Conservation (phyloP, 2,797 vertebrate genomes). For the Basileuterus tristriatus region DNA sequence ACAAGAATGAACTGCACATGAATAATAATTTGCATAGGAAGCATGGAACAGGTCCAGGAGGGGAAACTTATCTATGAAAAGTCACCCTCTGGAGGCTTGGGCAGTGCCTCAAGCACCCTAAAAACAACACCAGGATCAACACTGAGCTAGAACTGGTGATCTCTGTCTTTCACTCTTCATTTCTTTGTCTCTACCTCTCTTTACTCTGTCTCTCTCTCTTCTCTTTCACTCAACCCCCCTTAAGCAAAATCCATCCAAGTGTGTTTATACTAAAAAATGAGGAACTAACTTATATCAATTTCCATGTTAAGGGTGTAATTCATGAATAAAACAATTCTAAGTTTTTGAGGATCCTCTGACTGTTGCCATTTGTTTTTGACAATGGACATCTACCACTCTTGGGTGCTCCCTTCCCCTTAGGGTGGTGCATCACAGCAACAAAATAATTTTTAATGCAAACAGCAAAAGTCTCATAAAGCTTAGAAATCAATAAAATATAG, state of each 20-base stretch:
- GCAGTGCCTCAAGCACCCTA: neutral
- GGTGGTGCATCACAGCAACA: rapidly evolving
- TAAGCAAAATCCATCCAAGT: neutral
- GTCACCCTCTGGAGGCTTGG: neutral
- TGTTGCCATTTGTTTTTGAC: neutral
- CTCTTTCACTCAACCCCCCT: neutral
- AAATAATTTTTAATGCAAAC: neutral
- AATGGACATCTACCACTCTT: rapidly evolving
- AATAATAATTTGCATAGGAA: neutral
- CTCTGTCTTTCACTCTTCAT: neutral
- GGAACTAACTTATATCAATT: neutral
- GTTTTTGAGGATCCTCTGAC: neutral
- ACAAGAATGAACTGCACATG: rapidly evolving
- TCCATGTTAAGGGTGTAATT: neutral
- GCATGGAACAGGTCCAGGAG: neutral
- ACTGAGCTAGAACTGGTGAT: neutral
- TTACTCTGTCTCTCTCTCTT: neutral
- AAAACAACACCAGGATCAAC: neutral
- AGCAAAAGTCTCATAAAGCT: neutral
- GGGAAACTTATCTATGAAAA: neutral
- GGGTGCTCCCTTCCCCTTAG: rapidly evolving
- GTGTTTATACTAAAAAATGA: neutral
- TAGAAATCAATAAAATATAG: neutral
- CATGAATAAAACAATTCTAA: neutral
- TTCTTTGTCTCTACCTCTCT: neutral